Evolutionary conservation across 2,113 vertebrate genomes (phyloP).

Genomic region (Struthidea cinerea): DNA sequence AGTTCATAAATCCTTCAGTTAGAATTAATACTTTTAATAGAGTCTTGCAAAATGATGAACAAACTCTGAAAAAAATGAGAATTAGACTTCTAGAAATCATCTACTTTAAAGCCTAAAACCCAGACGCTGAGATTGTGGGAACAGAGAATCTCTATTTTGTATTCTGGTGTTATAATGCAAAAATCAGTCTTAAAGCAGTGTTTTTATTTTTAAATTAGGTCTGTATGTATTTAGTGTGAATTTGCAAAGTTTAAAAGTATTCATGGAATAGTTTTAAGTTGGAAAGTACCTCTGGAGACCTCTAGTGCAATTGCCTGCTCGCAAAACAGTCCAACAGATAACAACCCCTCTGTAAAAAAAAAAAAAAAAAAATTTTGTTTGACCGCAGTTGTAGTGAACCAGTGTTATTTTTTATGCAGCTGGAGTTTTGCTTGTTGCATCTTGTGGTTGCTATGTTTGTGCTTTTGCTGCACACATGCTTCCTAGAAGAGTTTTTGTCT

Average conservation of each 20-base stretch:
- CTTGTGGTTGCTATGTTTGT: not conserved
- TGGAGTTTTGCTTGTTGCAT: not conserved
- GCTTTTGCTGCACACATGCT: not conserved
- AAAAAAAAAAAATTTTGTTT: not conserved
- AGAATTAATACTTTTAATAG: not conserved
- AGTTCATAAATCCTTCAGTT: not conserved
- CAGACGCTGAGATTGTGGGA: rapidly evolving
- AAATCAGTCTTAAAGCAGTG: not conserved
- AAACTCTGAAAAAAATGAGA: not conserved
- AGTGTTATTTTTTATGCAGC: not conserved
- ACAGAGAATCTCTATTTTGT: not conserved
- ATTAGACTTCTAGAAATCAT: not conserved
- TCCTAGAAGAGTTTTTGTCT: not conserved
- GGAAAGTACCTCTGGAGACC: not conserved
- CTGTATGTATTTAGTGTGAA: not conserved
- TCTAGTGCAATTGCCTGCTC: not conserved
- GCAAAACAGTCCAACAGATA: not conserved
- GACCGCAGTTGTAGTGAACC: not conserved
- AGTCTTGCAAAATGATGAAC: not conserved
- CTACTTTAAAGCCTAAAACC: not conserved
- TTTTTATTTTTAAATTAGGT: not conserved
- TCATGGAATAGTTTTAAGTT: not conserved
- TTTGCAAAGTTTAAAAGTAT: not conserved
- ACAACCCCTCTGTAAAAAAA: not conserved
- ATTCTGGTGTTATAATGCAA: not conserved